Evolutionary conservation across 2,888 invertebrate species (phyloP), one percentile per base, ranked within the genome.

Genomic region (Steromphala cineraria): DNA sequence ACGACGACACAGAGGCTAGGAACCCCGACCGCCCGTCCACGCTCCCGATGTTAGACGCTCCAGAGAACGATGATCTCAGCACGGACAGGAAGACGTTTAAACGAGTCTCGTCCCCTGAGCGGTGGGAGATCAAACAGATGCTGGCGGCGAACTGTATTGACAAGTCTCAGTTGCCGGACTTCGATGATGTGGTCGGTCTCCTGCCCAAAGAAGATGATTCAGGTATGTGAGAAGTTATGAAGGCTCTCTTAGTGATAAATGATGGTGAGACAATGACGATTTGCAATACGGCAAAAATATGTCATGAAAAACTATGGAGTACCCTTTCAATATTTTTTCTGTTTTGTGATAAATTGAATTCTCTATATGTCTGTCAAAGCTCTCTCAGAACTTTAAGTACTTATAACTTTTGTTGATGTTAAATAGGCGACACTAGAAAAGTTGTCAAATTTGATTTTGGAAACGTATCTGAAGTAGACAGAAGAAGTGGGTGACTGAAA

Each of bases 71-170:
- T 67, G 90, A 90, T 53, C 85, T 86, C 2, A 80, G 75, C 0
- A 87, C 88, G 3, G 89, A 89, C 56, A 83, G 86, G 67, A 89
- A 89, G 79, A 87, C 87, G 8, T 88, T 86, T 56, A 91, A 91
- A 78, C 83, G 98, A 83, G 96, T 99, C 83, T 98, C 98, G 0
- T 98, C 98, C 75, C 99, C 99, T 0, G 99, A 99, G 93, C 92
- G 94, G 78, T 99, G 99, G 99, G 99, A 99, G 94, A 96, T 98
- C 85, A 98, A 98, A 92, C 99, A 98, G 95, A 97, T 99, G 98
- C 96, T 97, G 88, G 96, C 97, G 10, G 98, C 98, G 0, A 97
- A 96, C 46, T 97, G 97, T 55, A 96, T 98, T 82, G 97, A 98
- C 92, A 96, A 97, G 91, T 97, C 97, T 87, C 99, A 99, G 92